Percentiles rank a stretch among this genome's conserved stretches.
These are phyloP conservation scores for Frankliniella intonsa DNA, from an alignment of 2,888 invertebrate species.

Conservation along the genomic window DNA sequence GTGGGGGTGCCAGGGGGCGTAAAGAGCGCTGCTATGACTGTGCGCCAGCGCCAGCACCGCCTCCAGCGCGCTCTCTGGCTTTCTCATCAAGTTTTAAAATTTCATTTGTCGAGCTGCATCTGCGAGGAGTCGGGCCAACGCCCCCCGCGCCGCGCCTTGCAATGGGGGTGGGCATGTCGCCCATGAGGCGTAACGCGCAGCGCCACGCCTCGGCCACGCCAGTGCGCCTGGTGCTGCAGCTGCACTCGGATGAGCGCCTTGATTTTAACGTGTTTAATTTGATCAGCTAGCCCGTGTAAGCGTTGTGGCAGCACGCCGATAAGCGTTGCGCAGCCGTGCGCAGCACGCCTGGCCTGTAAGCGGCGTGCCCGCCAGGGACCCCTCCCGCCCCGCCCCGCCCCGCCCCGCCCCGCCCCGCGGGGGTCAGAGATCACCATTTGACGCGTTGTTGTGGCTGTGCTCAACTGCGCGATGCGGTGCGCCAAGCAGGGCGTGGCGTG, in stretches of 20 bases:
- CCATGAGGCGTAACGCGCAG: no score
- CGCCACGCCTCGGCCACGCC: no score
- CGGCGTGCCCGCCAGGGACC: not conserved
- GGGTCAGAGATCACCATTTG: constrained; percentile 24
- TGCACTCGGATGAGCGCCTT: no score
- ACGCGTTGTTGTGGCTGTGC: constrained; percentile 13
- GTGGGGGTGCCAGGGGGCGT: no score
- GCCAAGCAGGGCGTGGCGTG: not conserved
- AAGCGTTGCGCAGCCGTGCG: no score
- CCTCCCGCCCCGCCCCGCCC: not conserved
- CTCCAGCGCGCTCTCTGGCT: not conserved
- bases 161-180: no score
- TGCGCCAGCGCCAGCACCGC: not conserved
- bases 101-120: constrained; percentile 5
- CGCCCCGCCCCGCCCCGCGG: not conserved
- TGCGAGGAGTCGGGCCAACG: not conserved
- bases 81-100: constrained; percentile 6
- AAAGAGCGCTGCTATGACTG: not conserved
- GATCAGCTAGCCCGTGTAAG: no score
- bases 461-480: constrained; percentile 11
- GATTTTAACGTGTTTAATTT: no score
- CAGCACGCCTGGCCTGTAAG: no score
- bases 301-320: no score
- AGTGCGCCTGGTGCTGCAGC: no score
- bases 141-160: not conserved